Conservation (phyloP, 2,888 invertebrate genomes). For the Dryocosmus kuriphilus region DNA sequence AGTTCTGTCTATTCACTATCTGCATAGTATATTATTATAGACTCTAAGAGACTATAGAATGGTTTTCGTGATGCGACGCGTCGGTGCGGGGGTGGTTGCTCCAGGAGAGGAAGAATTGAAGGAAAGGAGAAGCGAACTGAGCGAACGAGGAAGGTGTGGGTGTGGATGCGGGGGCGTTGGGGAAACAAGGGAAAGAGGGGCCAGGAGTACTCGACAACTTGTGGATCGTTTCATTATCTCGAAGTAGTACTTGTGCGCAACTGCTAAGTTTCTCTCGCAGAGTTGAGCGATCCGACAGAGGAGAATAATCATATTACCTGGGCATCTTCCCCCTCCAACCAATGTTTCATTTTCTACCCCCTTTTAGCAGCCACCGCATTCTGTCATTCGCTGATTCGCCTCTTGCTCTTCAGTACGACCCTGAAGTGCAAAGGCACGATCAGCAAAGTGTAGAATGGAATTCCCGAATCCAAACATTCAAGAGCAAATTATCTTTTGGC, state of each 20-base stretch:
- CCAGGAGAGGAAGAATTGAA: background rate
- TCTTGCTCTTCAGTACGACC: conserved; percentile 19
- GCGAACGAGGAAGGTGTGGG: background rate
- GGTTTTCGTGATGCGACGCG: background rate
- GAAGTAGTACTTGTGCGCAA: conserved; percentile 69
- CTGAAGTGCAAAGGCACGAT: conserved; percentile 2
- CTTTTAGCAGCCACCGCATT: conserved; percentile 47
- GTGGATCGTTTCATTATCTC: conserved; percentile 74
- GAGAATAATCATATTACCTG: conserved; percentile 67
- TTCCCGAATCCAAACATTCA: background rate
- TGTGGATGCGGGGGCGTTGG: background rate
- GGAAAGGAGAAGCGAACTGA: background rate
- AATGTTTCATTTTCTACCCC: conserved; percentile 46
- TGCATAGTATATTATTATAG: background rate
- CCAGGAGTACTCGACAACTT: conserved; percentile 68
- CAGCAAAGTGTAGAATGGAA: conserved; percentile 15
- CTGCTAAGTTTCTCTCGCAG: conserved; percentile 67
- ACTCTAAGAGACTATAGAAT: background rate
- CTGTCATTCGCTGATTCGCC: conserved; percentile 41
- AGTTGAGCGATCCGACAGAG: conserved; percentile 66
- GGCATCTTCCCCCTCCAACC: conserved; percentile 39
- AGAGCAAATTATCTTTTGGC: background rate
- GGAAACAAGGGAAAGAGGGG: conserved; percentile 28
- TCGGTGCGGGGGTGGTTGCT: background rate
- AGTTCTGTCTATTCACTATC: background rate